Conservation (phyloP, 2,113 vertebrate genomes). For the Tamias sibiricus region DNA sequence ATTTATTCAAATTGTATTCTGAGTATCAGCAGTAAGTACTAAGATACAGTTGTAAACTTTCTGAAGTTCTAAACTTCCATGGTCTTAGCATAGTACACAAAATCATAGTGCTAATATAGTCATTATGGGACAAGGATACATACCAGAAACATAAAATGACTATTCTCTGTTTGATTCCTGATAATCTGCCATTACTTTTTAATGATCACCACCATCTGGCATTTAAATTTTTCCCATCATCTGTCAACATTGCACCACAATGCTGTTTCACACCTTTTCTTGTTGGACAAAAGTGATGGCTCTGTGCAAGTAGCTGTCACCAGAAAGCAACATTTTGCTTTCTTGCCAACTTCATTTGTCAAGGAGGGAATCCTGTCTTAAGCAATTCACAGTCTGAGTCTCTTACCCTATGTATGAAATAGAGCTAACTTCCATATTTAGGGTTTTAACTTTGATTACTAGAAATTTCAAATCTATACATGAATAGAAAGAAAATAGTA, state of each 20-base stretch:
- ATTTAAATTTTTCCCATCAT: slow-evolving; percentile 39
- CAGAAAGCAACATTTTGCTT: not conserved
- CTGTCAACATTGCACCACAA: not conserved
- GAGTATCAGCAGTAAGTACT: not conserved
- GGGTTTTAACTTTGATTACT: not conserved
- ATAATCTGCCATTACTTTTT: slow-evolving; percentile 35
- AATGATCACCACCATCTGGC: slow-evolving; percentile 32
- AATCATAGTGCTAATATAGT: slow-evolving; percentile 54
- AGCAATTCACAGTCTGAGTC: not conserved
- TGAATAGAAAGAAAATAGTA: not conserved
- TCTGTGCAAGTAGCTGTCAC: not conserved
- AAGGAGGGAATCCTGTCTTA: not conserved
- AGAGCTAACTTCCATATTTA: slow-evolving; percentile 1
- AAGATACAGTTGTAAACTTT: slow-evolving; percentile 42
- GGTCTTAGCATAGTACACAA: not conserved
- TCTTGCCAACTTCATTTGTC: not conserved
- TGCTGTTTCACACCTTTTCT: not conserved
- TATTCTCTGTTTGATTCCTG: slow-evolving; percentile 28
- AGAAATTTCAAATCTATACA: not conserved
- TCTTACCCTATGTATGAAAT: not conserved
- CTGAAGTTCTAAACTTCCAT: slow-evolving; percentile 30
- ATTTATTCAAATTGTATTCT: slow-evolving; percentile 17
- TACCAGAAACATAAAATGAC: slow-evolving; percentile 57
- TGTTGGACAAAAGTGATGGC: not conserved
- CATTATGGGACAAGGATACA: slow-evolving; percentile 10